Evolutionary conservation across 2,888 invertebrate genomes (phyloP), one percentile per base, ranked within the genome.

Genomic region (Lissonota sp.): DNA sequence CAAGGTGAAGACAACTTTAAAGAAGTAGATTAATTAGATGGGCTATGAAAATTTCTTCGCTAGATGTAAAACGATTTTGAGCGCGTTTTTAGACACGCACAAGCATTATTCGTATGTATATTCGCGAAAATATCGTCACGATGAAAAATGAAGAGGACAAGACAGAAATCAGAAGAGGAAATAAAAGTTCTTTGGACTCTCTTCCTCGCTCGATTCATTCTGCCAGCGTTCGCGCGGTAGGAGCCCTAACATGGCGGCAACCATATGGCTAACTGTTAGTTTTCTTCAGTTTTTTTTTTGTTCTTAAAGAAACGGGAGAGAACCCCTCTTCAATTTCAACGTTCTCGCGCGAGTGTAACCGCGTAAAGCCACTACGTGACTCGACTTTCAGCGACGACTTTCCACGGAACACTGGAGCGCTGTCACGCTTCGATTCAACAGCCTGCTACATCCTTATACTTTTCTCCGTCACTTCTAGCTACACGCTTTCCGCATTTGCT

Each of bases 1-100:
- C 72, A 69, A 71, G 78, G 76, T 58, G 79, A 64, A 73, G 70
- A 44, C 64, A 83, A 83, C 79, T 84, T 84, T 81, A 63, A 64
- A 75, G 57, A 84, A 84, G 83, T 79, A 84, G 85, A 87, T 88
- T 88, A 87, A 88, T 88, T 88, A 86, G 86, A 88, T 82, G 80
- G 82, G 79, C 85, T 83, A 85, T 84, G 87, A 87, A 74, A 80
- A 82, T 8, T 46, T 39, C 16, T 40, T 39, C n/a, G 6, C 4
- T 49, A 44, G 8, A 46, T 8, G 44, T 12, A 16, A 4, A 5
- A 4, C 12, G 4, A 8, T n/a, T 46, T 46, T 44, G 40, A 46
- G 12, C 46, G 42, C 16, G 16, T 26, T 42, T 42, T 55, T 53
- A 14, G 5, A 49, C 49, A 12, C 5, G 8, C 1, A 49, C 14